Percentiles rank a stretch among this genome's conserved stretches.
phyloP scores from a whole-genome alignment of 2,113 vertebrate genomes.

The Melospiza melodia region DNA sequence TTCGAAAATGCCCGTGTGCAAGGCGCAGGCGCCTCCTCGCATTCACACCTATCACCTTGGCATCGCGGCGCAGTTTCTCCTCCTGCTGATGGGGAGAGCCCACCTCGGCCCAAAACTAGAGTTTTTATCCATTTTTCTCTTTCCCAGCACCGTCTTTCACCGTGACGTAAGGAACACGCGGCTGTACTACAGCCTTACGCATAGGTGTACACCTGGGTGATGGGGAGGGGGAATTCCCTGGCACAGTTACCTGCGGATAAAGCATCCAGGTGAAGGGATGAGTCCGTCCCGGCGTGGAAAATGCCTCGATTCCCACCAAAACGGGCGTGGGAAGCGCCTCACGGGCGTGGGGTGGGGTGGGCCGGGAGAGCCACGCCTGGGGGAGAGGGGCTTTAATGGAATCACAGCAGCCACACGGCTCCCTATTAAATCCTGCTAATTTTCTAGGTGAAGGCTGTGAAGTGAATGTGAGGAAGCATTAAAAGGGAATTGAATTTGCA shows the following conservation, averaged over 20 bases:
- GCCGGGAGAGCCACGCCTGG: slow-evolving; percentile 33
- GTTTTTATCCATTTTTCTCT: not conserved
- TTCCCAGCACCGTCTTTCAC: not conserved
- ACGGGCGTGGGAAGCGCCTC: not conserved
- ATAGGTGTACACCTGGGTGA: rapidly evolving
- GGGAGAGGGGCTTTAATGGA: slow-evolving; percentile 42
- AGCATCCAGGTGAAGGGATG: not conserved
- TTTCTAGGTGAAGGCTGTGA: slow-evolving; percentile 73
- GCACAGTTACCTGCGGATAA: not conserved
- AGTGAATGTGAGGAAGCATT: slow-evolving; percentile 75
- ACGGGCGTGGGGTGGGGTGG: not conserved
- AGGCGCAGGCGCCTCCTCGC: not conserved
- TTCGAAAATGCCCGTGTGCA: not conserved
- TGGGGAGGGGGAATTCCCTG: not conserved
- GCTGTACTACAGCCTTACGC: not conserved
- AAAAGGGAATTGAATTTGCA: slow-evolving; percentile 81
- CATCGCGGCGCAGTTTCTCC: not conserved
- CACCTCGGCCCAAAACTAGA: not conserved
- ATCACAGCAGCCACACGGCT: slow-evolving; percentile 39
- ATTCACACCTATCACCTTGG: not conserved
- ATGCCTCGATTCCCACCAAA: not conserved
- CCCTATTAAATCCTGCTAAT: slow-evolving; percentile 69
- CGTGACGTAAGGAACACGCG: not conserved
- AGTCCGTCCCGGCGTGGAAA: not conserved
- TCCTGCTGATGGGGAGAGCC: not conserved